A percentile compares a stretch with the other conserved stretches of the same genome.
Evolutionary conservation across 92 coral and sea anemone genomes (phyloP).

Genomic region (Epizoanthus illoricatus): DNA sequence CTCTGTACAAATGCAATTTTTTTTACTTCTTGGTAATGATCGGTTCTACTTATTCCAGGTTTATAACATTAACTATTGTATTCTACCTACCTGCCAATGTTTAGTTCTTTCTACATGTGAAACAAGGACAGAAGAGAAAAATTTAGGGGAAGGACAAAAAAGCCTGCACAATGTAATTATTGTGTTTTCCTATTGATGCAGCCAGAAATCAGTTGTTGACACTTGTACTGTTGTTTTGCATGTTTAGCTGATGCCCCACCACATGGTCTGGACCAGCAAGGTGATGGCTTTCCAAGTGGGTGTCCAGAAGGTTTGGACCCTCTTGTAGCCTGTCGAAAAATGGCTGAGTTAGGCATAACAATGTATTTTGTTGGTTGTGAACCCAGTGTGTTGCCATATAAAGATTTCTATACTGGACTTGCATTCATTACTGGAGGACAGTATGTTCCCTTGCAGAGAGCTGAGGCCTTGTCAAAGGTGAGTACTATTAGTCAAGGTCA

Average conservation of each 20-base stretch:
- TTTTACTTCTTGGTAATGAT: too few species aligned
- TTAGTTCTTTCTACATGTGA: too few species aligned
- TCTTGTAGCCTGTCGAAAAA: conserved; percentile 54
- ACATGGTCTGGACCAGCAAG: conserved; percentile 74
- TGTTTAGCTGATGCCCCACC: conserved; percentile 96
- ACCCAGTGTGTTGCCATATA: conserved; percentile 63
- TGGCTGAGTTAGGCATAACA: conserved; percentile 84
- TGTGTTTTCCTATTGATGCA: too few species aligned
- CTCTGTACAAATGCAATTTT: too few species aligned
- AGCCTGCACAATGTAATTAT: too few species aligned
- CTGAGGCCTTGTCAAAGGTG: conserved; percentile 78
- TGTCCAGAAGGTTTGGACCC: conserved; percentile 88
- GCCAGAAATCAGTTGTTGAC: too few species aligned
- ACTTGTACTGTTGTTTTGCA: not conserved
- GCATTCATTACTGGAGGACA: conserved; percentile 94
- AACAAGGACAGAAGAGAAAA: too few species aligned
- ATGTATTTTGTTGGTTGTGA: conserved; percentile 97
- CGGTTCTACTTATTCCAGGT: too few species aligned
- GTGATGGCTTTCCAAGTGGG: conserved; percentile 85
- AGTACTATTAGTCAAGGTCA: not conserved
- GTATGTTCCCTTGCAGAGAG: conserved; percentile 77
- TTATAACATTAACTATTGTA: too few species aligned
- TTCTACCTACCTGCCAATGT: too few species aligned
- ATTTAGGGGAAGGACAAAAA: too few species aligned
- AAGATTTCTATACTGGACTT: conserved; percentile 81